These are phyloP conservation scores for Idaea dimidiata DNA, from an alignment of 2,888 invertebrate genomes.

Conservation along the genomic window DNA sequence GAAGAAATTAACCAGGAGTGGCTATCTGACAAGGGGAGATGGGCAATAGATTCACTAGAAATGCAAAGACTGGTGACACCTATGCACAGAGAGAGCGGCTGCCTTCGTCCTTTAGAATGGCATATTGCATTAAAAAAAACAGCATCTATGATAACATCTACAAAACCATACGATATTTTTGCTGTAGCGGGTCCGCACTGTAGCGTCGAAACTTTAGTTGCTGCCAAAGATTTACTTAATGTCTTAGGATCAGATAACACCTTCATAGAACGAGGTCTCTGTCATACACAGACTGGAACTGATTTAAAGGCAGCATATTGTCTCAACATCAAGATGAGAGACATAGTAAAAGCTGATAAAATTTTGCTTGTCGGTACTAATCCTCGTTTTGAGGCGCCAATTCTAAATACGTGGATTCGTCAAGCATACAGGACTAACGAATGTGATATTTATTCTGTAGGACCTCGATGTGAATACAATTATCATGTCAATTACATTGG, in stretches of 20 bases:
- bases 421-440: constrained; percentile 96
- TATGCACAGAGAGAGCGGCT: constrained; percentile 88
- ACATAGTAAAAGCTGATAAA: constrained; percentile 87
- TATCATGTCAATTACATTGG: constrained; percentile 80
- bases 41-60: constrained; percentile 97
- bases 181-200: constrained; percentile 65
- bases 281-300: constrained; percentile 36
- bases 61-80: constrained; percentile 96
- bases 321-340: constrained; percentile 85
- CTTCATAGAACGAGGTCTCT: constrained; percentile 53
- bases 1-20: constrained; percentile 94
- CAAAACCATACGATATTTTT: constrained; percentile 77
- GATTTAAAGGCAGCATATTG: constrained; percentile 66
- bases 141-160: constrained; percentile 82
- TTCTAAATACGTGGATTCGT: constrained; percentile 96
- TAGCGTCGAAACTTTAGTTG: constrained; percentile 66
- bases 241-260: constrained; percentile 59
- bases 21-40: constrained; percentile 98
- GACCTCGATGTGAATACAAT: constrained; percentile 93
- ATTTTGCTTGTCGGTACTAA: constrained; percentile 97
- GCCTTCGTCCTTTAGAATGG: constrained; percentile 93
- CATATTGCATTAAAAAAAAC: constrained; percentile 90
- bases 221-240: constrained; percentile 65
- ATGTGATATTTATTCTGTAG: constrained; percentile 90
- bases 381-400: constrained; percentile 97